A percentile compares a stretch with the other conserved stretches of the same genome.
Evolutionary conservation across 2,888 invertebrate genomes (phyloP).

Genomic region (Hypercompe scribonia): DNA sequence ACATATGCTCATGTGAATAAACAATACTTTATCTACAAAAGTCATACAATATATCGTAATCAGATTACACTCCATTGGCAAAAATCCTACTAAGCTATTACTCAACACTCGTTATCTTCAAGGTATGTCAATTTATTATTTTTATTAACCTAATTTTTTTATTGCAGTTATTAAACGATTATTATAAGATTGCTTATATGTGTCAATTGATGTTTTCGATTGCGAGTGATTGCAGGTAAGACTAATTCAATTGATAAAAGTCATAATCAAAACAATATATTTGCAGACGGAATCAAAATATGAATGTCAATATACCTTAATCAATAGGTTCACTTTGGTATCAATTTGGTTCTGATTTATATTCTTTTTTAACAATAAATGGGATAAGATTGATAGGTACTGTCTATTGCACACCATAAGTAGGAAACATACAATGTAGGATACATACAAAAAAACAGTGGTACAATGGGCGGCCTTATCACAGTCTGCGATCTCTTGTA

Average conservation of each 20-base stretch:
- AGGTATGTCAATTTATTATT: neutral
- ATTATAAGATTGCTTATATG: neutral
- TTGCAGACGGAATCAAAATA: neutral
- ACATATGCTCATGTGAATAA: neutral
- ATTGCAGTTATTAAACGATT: neutral
- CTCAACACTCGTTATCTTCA: neutral
- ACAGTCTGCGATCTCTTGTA: too few relatives aligned
- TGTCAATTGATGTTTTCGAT: neutral
- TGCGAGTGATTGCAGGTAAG: neutral
- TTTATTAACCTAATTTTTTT: neutral
- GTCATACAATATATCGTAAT: neutral
- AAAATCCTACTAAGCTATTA: neutral
- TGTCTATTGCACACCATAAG: too few relatives aligned
- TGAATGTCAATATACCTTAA: neutral
- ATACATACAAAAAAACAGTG: too few relatives aligned
- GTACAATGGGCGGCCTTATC: too few relatives aligned
- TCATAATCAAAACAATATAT: neutral
- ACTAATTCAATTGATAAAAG: neutral
- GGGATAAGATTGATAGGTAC: too few relatives aligned
- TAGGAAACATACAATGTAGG: too few relatives aligned
- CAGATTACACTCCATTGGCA: neutral
- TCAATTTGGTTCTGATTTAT: neutral
- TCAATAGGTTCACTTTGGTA: neutral
- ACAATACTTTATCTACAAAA: neutral
- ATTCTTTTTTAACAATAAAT: neutral